phyloP scores from a whole-genome alignment of 2,797 vertebrate species.

The Myotis planiceps region DNA sequence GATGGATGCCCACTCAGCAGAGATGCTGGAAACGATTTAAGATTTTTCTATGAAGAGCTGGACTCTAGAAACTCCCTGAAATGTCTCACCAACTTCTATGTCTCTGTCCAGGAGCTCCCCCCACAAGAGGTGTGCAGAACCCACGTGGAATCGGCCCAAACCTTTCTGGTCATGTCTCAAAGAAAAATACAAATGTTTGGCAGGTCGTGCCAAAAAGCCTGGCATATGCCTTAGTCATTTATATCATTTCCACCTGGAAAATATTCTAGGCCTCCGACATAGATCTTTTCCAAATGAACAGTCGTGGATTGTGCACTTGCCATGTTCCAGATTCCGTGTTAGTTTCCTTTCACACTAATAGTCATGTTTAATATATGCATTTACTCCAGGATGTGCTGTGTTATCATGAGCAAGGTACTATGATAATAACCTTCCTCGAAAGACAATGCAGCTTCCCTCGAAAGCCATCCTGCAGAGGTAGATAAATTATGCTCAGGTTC shows the following conservation, averaged over 20 bases:
- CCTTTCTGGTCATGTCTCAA: neutral
- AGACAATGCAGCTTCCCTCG: neutral
- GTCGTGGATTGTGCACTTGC: neutral
- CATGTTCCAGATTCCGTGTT: neutral
- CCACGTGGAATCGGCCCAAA: neutral
- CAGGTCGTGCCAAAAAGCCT: neutral
- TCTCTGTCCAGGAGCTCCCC: neutral
- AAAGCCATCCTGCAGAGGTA: neutral
- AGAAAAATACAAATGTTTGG: neutral
- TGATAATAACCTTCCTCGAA: neutral
- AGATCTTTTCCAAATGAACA: neutral
- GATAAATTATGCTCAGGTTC: neutral
- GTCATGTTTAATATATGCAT: neutral
- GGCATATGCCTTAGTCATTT: neutral
- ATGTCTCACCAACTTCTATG: neutral
- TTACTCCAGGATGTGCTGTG: neutral
- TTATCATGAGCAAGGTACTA: neutral
- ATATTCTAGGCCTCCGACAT: neutral
- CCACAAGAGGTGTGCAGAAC: neutral
- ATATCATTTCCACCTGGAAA: neutral
- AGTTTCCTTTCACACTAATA: neutral
- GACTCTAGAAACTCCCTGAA: neutral
- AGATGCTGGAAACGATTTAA: neutral
- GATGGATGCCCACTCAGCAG: neutral
- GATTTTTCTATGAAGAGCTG: neutral